Conservation (phyloP, 1,140 invertebrate genomes). For the Hypothenemus hampei region DNA sequence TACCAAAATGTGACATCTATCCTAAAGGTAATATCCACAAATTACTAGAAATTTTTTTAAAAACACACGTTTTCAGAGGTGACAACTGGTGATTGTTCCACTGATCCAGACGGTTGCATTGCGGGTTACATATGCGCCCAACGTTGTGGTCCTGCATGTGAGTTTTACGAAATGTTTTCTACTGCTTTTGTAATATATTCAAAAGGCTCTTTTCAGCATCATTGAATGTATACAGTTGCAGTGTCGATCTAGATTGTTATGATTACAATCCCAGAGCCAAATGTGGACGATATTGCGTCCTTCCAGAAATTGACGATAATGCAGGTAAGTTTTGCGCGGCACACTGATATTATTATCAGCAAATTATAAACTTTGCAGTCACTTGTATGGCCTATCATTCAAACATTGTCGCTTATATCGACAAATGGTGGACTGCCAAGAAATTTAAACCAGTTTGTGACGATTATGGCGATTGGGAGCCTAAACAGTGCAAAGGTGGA, state of each 20-base stretch:
- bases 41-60: neutral
- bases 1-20: slow-evolving; percentile 17
- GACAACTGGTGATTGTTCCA: neutral
- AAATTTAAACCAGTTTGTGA: slow-evolving; percentile 49
- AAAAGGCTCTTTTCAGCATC: neutral
- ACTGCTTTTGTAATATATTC: too few relatives aligned
- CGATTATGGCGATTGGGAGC: slow-evolving; percentile 50
- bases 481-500: slow-evolving; percentile 56
- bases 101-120: neutral
- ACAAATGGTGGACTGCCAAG: slow-evolving; percentile 21
- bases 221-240: neutral
- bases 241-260: slow-evolving; percentile 7
- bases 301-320: slow-evolving; percentile 2
- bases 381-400: slow-evolving; percentile 30
- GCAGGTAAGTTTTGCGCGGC: slow-evolving; percentile 1
- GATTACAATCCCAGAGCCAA: neutral
- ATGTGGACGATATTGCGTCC: slow-evolving; percentile 13
- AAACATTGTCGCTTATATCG: slow-evolving; percentile 11
- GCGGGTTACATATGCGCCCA: slow-evolving; percentile 16
- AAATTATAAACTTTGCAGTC: slow-evolving; percentile 1
- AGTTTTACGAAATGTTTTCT: neutral
- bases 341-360: neutral
- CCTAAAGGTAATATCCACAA: slow-evolving; percentile 6
- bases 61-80: neutral
- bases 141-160: slow-evolving; percentile 1